Evolutionary conservation across 2,113 vertebrate species (phyloP).

Genomic region (Epinephelus lanceolatus): DNA sequence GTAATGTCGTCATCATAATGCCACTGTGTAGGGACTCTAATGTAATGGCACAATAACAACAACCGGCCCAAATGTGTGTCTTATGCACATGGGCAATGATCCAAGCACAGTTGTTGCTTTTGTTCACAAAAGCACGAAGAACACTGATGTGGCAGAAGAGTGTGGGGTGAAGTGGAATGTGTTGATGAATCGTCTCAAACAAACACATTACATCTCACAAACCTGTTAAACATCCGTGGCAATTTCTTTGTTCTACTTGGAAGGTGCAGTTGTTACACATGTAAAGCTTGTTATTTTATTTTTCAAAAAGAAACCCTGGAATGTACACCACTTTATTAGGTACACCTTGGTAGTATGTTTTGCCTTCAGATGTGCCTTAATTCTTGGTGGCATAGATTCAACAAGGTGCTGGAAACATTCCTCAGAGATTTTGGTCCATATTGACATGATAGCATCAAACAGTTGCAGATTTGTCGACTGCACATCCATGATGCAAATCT

Average conservation of each 20-base stretch:
- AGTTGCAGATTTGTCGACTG: no score
- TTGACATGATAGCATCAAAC: no score
- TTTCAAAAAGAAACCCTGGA: background rate
- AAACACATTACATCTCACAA: background rate
- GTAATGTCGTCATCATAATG: background rate
- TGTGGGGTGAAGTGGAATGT: background rate
- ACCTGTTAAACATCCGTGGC: background rate
- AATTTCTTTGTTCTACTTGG: background rate
- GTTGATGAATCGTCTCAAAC: background rate
- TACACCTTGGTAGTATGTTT: no score
- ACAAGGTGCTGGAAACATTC: no score
- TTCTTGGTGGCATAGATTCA: no score
- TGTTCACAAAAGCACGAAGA: background rate
- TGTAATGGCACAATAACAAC: background rate
- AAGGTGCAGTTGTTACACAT: background rate
- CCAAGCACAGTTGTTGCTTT: background rate
- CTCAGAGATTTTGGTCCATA: no score
- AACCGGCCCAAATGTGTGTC: background rate
- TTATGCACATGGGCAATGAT: background rate
- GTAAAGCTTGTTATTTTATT: background rate
- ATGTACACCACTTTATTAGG: background rate
- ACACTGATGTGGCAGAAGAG: background rate
- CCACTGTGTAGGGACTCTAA: background rate
- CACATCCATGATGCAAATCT: no score
- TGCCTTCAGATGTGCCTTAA: no score